These are phyloP conservation scores for Calameuta filiformis DNA, from an alignment of 2,888 invertebrate species.

Conservation along the genomic window DNA sequence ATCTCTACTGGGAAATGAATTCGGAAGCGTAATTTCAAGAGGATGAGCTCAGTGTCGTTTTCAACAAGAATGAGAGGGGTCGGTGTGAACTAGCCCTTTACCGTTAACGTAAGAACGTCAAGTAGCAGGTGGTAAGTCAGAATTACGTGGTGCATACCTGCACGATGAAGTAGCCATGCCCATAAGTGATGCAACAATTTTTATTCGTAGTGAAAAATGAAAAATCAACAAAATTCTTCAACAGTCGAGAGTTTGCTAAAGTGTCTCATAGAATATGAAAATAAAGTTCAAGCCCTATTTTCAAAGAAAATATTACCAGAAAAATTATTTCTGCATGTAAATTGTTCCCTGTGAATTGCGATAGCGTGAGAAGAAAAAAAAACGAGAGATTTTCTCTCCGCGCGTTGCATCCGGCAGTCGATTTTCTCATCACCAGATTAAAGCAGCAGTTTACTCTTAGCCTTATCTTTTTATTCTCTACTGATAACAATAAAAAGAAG, in stretches of 20 bases:
- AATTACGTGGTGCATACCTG: not conserved
- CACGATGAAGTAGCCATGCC: not conserved
- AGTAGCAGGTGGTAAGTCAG: not conserved
- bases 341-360: not conserved
- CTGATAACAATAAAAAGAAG: not conserved
- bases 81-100: not conserved
- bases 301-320: too few relatives aligned
- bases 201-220: not conserved
- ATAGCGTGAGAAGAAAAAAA: not conserved
- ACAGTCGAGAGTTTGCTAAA: not conserved
- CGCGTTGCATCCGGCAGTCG: not conserved
- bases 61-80: slow-evolving; percentile 1
- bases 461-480: not conserved
- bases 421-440: not conserved
- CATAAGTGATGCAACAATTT: not conserved
- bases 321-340: too few relatives aligned
- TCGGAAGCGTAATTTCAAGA: not conserved
- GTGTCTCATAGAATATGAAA: not conserved
- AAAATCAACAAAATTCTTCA: not conserved
- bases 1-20: slow-evolving; percentile 2
- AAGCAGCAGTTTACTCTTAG: not conserved
- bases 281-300: not conserved
- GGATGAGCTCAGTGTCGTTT: not conserved
- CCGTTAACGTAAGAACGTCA: slow-evolving; percentile 23
- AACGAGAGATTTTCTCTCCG: not conserved